These are phyloP conservation scores for Oncorhynchus tshawytscha DNA, from an alignment of 2,113 vertebrate species.

Conservation along the genomic window DNA sequence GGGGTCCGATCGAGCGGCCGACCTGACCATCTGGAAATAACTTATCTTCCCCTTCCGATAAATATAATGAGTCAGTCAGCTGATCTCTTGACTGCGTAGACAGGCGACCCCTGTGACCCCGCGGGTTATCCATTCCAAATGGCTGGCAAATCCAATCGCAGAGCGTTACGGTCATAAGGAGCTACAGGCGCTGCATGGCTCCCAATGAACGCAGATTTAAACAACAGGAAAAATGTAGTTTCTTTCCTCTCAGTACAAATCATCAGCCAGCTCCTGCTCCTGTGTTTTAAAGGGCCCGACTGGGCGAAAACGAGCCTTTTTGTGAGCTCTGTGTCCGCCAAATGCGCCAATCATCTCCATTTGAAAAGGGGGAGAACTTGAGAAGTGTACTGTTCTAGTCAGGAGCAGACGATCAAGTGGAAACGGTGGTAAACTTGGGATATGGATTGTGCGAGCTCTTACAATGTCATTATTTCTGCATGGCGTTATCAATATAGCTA, in stretches of 20 bases:
- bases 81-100: constrained; percentile 16
- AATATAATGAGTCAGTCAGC: constrained; percentile 47
- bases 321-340: constrained; percentile 24
- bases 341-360: constrained; percentile 20
- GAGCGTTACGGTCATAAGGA: constrained; percentile 39
- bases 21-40: constrained; percentile 51
- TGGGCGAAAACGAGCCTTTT: constrained; percentile 16
- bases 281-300: constrained; percentile 41
- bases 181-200: constrained; percentile 13
- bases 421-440: too few species aligned
- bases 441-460: too few species aligned
- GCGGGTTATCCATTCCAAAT: constrained; percentile 28
- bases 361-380: neutral
- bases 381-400: neutral
- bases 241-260: constrained; percentile 17
- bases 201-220: constrained; percentile 24
- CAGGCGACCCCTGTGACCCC: constrained; percentile 36
- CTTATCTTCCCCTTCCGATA: constrained; percentile 14
- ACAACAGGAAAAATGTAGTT: constrained; percentile 18
- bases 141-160: constrained; percentile 8
- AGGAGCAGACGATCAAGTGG: neutral
- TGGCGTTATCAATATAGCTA: too few species aligned
- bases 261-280: constrained; percentile 18
- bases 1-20: constrained; percentile 6
- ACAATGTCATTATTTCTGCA: too few species aligned